Evolutionary conservation across 1,140 invertebrate species (phyloP), one percentile per base, ranked within the genome.

Genomic region (Bombus sylvicola): DNA sequence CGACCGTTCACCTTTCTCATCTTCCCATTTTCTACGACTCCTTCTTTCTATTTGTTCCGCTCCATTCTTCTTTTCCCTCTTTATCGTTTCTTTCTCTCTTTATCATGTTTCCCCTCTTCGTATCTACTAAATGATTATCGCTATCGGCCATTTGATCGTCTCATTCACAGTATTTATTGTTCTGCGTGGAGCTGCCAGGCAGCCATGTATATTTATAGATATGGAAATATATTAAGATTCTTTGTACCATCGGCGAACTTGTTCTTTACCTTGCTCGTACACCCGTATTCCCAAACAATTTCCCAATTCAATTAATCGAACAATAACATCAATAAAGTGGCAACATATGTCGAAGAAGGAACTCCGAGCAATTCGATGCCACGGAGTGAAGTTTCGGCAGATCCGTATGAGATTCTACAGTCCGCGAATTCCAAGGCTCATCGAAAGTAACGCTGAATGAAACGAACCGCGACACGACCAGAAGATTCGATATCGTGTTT

Each of bases 191-290:
- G 57, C 84, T 85, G 85, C 81, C 31, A 79, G 31, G n/a, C 66
- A 79, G 83, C 76, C 64, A 83, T 91, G 86, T 91, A 88, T 87
- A 88, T 86, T 84, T 91, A 90, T 91, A 87, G 83, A 90, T 89
- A 83, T 57, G 73, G n/a, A 90, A 89, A 90, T 90, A 88, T 90
- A 90, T 90, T 89, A 87, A 90, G 84, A 74, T 18, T 31, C n/a
- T 73, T 80, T 53, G 68, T 79, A 77, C 41, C 34, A 37, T 25
- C 47, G 37, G 18, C 6, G 3, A 18, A 28, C 3, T 39, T 9
- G 31, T 64, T 3, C 1, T 75, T 12, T 37, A 43, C 3, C 9
- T 37, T 10, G 28, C 2, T 15, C 12, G 25, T 3, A 28, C 10
- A 41, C 10, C 25, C 31, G 31, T 6, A 18, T 34, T 15, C 18